Evolutionary conservation across 2,797 vertebrate species (phyloP).

Genomic region (Anguilla marmorata): DNA sequence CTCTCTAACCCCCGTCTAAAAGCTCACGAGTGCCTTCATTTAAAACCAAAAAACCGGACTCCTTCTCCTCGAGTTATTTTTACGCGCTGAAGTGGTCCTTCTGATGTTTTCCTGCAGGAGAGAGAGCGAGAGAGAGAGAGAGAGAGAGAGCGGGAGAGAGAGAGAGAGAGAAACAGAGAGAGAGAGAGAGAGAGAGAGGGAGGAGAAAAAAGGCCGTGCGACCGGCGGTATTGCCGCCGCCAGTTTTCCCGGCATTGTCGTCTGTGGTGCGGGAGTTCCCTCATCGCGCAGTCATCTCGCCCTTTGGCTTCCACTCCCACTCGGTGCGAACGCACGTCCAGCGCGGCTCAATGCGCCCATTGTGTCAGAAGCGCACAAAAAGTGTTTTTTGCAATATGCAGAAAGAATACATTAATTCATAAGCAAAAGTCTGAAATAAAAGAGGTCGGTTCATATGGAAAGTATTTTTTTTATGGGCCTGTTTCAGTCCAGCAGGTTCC

Average conservation of each 20-base stretch:
- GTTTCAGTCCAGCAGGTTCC: neutral
- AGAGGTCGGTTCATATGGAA: constrained; percentile 22
- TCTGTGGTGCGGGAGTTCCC: neutral
- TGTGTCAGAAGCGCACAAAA: constrained; percentile 40
- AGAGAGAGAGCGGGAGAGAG: no score
- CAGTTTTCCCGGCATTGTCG: constrained; percentile 23
- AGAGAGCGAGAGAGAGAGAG: no score
- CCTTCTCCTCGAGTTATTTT: neutral
- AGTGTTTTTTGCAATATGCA: constrained; percentile 7
- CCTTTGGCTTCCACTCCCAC: constrained; percentile 32
- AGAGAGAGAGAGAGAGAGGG: no score
- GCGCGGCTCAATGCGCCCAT: constrained; percentile 41
- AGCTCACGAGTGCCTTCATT: neutral
- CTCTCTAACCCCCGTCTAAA: neutral
- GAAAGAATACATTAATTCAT: constrained; percentile 45
- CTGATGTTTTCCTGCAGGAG: neutral
- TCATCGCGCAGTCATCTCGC: constrained; percentile 10
- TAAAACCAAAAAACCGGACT: neutral
- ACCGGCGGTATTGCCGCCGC: constrained; percentile 21
- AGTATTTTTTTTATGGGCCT: neutral
- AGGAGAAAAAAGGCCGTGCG: neutral
- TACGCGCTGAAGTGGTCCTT: neutral
- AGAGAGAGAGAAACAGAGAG: no score
- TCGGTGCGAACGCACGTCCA: constrained; percentile 27
- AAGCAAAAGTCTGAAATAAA: neutral